A percentile compares a stretch with the other conserved stretches of the same genome.
These are phyloP conservation scores for Procambarus clarkii DNA, from an alignment of 1,140 invertebrate genomes.

Conservation along the genomic window DNA sequence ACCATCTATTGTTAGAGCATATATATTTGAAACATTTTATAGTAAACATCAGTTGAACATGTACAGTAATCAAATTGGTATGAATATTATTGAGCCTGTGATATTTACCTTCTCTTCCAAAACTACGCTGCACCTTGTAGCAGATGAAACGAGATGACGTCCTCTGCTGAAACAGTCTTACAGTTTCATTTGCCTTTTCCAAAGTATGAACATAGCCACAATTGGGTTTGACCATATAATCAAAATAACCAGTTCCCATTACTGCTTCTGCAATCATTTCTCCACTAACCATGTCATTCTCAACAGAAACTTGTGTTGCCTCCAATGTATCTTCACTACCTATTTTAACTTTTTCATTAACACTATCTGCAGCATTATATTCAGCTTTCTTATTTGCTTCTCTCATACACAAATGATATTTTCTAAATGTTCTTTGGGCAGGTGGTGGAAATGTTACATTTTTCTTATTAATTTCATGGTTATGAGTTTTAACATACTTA, in stretches of 20 bases:
- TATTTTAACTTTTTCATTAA: constrained; percentile 1
- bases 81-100: background rate
- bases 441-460: background rate
- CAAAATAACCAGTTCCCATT: constrained; percentile 25
- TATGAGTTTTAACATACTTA: constrained; percentile 40
- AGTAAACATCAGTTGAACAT: no score
- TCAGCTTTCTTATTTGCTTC: background rate
- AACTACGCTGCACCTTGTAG: constrained; percentile 38
- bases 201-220: constrained; percentile 33
- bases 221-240: constrained; percentile 32
- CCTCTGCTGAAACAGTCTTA: constrained; percentile 24
- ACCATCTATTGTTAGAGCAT: no score
- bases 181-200: constrained; percentile 22
- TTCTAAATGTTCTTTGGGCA: constrained; percentile 1
- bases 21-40: no score
- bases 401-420: constrained; percentile 4
- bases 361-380: background rate
- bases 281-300: constrained; percentile 3
- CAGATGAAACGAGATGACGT: constrained; percentile 19
- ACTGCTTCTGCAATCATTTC: constrained; percentile 26
- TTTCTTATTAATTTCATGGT: constrained; percentile 18
- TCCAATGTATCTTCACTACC: background rate
- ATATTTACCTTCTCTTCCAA: constrained; percentile 37
- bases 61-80: no score
- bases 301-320: background rate